Evolutionary conservation across 2,888 invertebrate species (phyloP), one percentile per base, ranked within the genome.

Genomic region (Girardia tigrina): DNA sequence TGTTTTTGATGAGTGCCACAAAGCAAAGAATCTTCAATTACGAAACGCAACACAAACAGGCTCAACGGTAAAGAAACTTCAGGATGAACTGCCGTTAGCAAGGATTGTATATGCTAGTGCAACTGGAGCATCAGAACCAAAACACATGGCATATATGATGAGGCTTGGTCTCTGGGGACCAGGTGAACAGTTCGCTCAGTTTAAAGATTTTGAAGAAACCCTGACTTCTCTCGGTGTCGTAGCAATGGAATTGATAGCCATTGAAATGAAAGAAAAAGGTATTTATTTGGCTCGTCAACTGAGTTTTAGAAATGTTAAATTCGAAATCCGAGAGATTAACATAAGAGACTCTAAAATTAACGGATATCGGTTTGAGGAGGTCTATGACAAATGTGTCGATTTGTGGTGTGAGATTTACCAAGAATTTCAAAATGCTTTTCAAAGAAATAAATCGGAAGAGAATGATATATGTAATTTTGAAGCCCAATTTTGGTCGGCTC

Each of bases 401-500:
- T 85, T 95, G n/a, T 36, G 42, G 70, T 71, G 56, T 56, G n/a
- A 56, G n/a, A 56, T 56, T 8, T 56, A 56, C n/a, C 4, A 56
- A 56, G 56, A 56, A 16, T 56, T 56, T n/a, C n/a, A n/a, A 20
- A 20, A n/a, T 6, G 56, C 56, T 12, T 56, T 56, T 56, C 20
- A 56, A 56, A 56, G 56, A 56, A 56, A 56, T 56, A 56, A 56
- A 56, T 56, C 4, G 6, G 56, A 56, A 56, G 56, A 56, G 23
- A 56, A 56, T 20, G 56, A 56, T 56, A 23, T 20, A 56, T 6
- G n/a, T 2, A 56, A 56, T 56, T 56, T 56, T n/a, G 56, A 56
- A 98, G 94, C 94, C 0, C 98, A 98, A 86, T 99, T 98, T 86
- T 99, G 98, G 98, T 94, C 94, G 0, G 90, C 94, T 69, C 98